A percentile compares a stretch with the other conserved stretches of the same genome.
These are phyloP conservation scores for Podotricha telesiphe DNA, from an alignment of 2,888 invertebrate genomes.

Conservation along the genomic window DNA sequence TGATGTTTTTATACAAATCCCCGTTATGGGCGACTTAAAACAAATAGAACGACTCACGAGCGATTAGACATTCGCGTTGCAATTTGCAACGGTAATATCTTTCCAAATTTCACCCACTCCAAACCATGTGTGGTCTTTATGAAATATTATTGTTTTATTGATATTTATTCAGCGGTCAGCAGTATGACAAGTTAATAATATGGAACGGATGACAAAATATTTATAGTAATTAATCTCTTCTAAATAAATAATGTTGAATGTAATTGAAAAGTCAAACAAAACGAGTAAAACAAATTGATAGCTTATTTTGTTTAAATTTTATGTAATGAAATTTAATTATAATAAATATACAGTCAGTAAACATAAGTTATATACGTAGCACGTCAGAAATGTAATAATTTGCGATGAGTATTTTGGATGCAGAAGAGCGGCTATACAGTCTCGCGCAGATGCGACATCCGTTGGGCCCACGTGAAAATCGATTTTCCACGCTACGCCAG, in stretches of 20 bases:
- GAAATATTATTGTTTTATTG: slow-evolving; percentile 57
- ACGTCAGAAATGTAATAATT: slow-evolving; percentile 17
- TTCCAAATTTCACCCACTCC: slow-evolving; percentile 70
- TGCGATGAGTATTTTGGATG: slow-evolving; percentile 42
- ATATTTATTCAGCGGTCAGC: slow-evolving; percentile 56
- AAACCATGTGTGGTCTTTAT: slow-evolving; percentile 76
- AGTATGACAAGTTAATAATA: slow-evolving; percentile 62
- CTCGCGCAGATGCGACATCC: slow-evolving; percentile 80
- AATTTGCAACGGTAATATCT: slow-evolving; percentile 80
- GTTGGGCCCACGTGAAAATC: slow-evolving; percentile 82
- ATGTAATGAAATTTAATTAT: background rate
- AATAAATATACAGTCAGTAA: background rate
- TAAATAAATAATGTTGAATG: background rate
- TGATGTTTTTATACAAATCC: slow-evolving; percentile 81
- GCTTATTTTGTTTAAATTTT: background rate
- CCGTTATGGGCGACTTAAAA: slow-evolving; percentile 81
- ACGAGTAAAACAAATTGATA: background rate
- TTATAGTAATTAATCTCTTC: slow-evolving; percentile 5
- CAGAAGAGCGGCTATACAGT: slow-evolving; percentile 64
- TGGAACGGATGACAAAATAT: slow-evolving; percentile 51
- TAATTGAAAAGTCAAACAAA: background rate
- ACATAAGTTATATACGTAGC: background rate
- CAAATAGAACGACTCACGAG: slow-evolving; percentile 78
- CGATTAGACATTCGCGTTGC: slow-evolving; percentile 82
- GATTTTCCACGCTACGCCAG: slow-evolving; percentile 83